Percentiles rank a stretch among this genome's conserved stretches.
Evolutionary conservation across 1,140 invertebrate species (phyloP).

Genomic region (Eulimnadia texana): DNA sequence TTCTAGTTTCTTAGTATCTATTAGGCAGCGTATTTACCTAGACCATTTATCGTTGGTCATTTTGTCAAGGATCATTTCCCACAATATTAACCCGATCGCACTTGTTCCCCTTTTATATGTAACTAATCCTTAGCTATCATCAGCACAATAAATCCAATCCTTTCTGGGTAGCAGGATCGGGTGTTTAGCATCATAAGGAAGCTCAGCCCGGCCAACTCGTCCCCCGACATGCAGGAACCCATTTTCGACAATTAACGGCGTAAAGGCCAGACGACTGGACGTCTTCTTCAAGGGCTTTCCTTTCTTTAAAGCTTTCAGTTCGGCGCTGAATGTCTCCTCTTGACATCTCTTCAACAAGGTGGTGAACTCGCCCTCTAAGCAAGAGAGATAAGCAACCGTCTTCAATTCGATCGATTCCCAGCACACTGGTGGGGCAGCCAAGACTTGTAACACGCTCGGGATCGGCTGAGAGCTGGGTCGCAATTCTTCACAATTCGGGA

Average conservation of each 20-base stretch:
- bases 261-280: not conserved
- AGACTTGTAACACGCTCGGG: not conserved
- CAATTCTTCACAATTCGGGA: not conserved
- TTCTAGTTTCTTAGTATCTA: too few species aligned
- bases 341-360: not conserved
- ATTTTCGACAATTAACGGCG: not conserved
- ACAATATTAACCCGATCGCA: too few species aligned
- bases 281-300: not conserved
- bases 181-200: not conserved
- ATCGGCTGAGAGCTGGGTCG: not conserved
- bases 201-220: not conserved
- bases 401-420: not conserved
- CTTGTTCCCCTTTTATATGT: too few species aligned
- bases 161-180: constrained; percentile 1
- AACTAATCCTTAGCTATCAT: too few species aligned
- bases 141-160: too few species aligned
- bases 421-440: too few species aligned
- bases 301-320: not conserved
- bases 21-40: too few species aligned
- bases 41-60: too few species aligned
- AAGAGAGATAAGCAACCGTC: not conserved
- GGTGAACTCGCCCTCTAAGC: not conserved
- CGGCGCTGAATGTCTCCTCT: not conserved
- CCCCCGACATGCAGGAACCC: not conserved
- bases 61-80: too few species aligned